phyloP scores from a whole-genome alignment of 2,888 invertebrate genomes.

The Terebella lapidaria region DNA sequence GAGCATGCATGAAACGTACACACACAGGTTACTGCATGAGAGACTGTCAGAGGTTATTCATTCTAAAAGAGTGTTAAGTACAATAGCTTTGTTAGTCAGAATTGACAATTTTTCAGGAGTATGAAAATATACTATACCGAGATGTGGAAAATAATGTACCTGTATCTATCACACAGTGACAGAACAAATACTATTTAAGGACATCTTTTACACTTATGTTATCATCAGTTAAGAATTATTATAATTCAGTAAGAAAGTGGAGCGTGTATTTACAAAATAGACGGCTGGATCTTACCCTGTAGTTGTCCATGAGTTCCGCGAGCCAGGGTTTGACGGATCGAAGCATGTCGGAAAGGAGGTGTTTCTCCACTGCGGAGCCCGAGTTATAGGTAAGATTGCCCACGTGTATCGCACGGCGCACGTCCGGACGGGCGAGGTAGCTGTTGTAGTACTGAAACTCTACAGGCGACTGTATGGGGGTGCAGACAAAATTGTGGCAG shows the following conservation, averaged over 20 bases:
- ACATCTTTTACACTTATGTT: no score
- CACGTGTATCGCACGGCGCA: slow-evolving; percentile 76
- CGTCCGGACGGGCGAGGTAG: slow-evolving; percentile 45
- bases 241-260: no score
- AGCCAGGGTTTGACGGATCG: slow-evolving; percentile 65
- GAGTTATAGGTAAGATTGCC: slow-evolving; percentile 67
- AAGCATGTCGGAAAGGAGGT: slow-evolving; percentile 68
- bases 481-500: slow-evolving; percentile 11
- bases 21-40: neutral
- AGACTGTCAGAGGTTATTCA: no score
- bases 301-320: slow-evolving; percentile 44
- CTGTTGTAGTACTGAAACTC: slow-evolving; percentile 42
- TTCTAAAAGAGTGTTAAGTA: no score
- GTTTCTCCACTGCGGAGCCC: slow-evolving; percentile 63
- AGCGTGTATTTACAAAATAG: no score
- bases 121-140: no score
- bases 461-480: slow-evolving; percentile 36
- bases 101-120: no score
- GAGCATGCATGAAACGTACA: neutral
- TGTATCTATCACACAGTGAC: no score
- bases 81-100: no score
- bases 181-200: no score
- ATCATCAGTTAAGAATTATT: no score
- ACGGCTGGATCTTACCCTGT: slow-evolving; percentile 19
- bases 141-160: no score